Conservation (phyloP, 2,888 invertebrate genomes). For the Drosophila gaucha region DNA sequence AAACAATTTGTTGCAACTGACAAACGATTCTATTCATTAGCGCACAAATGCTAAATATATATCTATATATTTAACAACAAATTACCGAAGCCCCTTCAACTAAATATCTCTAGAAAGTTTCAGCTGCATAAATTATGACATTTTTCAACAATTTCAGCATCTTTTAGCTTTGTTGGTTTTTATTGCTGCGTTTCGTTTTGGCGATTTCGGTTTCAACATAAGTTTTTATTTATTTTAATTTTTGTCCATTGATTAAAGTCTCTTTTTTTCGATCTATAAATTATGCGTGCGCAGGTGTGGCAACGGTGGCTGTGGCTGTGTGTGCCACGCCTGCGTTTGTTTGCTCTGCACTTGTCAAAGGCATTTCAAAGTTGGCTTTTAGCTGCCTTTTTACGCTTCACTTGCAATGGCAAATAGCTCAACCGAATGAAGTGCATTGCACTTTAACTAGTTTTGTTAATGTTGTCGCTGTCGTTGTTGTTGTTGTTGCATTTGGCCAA, state of each 20-base stretch:
- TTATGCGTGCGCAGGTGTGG: constrained; percentile 40
- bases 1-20: constrained; percentile 18
- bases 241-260: too few relatives aligned
- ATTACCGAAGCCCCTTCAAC: too few relatives aligned
- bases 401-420: constrained; percentile 34
- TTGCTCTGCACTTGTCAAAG: constrained; percentile 26
- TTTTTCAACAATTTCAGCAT: constrained; percentile 7
- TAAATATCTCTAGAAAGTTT: not conserved
- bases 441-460: constrained; percentile 48
- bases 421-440: constrained; percentile 44
- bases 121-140: constrained; percentile 27
- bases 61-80: not conserved
- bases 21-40: constrained; percentile 37
- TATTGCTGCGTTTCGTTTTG: constrained; percentile 9
- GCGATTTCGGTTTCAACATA: not conserved
- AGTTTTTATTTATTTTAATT: not conserved
- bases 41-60: constrained; percentile 28
- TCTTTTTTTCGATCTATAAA: constrained; percentile 14
- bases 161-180: constrained; percentile 14
- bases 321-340: constrained; percentile 18
- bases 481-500: constrained; percentile 2
- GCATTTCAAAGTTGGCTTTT: constrained; percentile 20
- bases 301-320: not conserved
- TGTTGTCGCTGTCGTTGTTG: constrained; percentile 5
- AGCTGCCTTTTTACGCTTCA: constrained; percentile 36